Percentiles rank a stretch among this genome's conserved stretches.
Conservation (phyloP, 2,113 vertebrate genomes). For the Clupea harengus region DNA sequence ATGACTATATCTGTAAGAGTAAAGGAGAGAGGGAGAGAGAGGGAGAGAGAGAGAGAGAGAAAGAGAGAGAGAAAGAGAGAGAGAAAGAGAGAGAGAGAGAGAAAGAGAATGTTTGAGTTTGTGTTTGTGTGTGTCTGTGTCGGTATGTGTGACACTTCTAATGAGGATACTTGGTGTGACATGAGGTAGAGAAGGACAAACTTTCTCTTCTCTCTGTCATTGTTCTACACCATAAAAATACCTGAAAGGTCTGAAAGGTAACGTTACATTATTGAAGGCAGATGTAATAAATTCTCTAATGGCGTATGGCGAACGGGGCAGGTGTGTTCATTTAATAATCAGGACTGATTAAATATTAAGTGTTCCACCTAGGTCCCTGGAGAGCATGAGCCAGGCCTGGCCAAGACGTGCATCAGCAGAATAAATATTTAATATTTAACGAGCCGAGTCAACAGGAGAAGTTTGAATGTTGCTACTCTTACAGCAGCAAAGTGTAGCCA, state of each 20-base stretch:
- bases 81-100: background rate
- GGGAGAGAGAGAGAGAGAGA: background rate
- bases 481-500: background rate
- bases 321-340: slow-evolving; percentile 43
- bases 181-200: background rate
- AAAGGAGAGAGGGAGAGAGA: background rate
- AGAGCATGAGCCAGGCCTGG: background rate
- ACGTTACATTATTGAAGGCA: slow-evolving; percentile 39
- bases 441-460: slow-evolving; percentile 1
- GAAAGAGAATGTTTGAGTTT: background rate
- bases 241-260: slow-evolving; percentile 23
- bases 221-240: slow-evolving; percentile 18
- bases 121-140: background rate
- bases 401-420: background rate
- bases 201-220: background rate
- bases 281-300: slow-evolving; percentile 40
- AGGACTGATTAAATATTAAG: slow-evolving; percentile 42
- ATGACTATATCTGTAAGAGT: no score
- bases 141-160: background rate
- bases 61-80: no score
- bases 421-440: slow-evolving; percentile 41
- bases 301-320: slow-evolving; percentile 21
- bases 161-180: background rate
- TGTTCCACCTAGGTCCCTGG: background rate
- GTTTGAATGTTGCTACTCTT: background rate